Conservation (phyloP, 2,113 vertebrate genomes). For the Chaetorhynchus papuensis region DNA sequence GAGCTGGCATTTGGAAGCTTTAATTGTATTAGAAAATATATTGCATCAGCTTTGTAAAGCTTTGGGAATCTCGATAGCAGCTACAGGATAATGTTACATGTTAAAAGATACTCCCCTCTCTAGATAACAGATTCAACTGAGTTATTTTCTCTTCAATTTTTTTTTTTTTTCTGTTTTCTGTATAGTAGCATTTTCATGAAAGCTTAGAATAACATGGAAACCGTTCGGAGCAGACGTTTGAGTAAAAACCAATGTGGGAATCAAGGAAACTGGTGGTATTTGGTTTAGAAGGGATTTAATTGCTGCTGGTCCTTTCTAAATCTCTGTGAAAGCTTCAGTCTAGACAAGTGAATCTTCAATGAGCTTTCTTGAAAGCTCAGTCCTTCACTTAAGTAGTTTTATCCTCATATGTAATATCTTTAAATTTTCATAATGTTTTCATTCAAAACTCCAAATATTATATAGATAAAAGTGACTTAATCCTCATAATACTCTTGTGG, state of each 20-base stretch:
- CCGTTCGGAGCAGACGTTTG: not conserved
- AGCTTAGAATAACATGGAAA: not conserved
- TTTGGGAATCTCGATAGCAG: not conserved
- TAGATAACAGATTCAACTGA: not conserved
- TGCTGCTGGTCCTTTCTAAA: not conserved
- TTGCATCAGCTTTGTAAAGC: slow-evolving; percentile 4
- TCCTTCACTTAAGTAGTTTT: not conserved
- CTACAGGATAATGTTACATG: not conserved
- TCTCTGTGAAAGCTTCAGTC: slow-evolving; percentile 1
- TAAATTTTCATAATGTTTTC: slow-evolving; percentile 5
- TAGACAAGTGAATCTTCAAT: not conserved
- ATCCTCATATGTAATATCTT: not conserved
- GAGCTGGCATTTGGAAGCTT: not conserved
- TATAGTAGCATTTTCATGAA: not conserved
- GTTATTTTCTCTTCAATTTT: not conserved
- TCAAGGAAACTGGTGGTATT: not conserved
- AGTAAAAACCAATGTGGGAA: not conserved
- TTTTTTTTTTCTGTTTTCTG: not conserved
- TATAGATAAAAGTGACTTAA: not conserved
- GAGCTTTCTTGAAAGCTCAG: not conserved
- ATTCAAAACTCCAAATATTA: not conserved
- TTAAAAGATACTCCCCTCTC: not conserved
- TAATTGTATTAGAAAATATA: not conserved
- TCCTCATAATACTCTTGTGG: not conserved
- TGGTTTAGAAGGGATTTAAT: not conserved